These are phyloP conservation scores for Hydrozoanthus gracilis DNA, from an alignment of 92 coral and sea anemone species.

Conservation along the genomic window DNA sequence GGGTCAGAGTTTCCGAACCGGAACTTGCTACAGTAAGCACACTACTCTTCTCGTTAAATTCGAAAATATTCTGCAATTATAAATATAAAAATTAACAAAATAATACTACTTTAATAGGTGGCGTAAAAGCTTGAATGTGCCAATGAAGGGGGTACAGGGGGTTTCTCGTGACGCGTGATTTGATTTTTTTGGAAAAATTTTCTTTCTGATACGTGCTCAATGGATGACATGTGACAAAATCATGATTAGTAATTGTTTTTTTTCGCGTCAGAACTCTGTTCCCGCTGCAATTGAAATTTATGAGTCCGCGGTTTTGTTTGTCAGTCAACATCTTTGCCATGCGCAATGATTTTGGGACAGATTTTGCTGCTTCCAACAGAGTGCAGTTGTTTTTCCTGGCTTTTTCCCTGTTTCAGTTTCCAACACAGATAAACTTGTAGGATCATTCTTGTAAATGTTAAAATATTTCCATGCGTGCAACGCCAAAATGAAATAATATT, in stretches of 20 bases:
- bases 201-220: too few relatives aligned
- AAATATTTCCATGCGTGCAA: neutral
- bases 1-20: too few relatives aligned
- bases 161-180: too few relatives aligned
- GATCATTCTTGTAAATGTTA: neutral
- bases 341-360: slow-evolving; percentile 17
- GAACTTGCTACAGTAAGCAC: too few relatives aligned
- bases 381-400: neutral
- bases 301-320: neutral
- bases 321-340: neutral
- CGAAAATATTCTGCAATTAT: too few relatives aligned
- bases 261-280: too few relatives aligned
- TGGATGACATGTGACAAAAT: neutral
- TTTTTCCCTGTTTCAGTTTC: neutral
- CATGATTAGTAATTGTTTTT: neutral
- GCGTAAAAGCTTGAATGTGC: too few relatives aligned
- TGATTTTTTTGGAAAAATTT: too few relatives aligned
- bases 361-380: neutral
- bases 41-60: too few relatives aligned
- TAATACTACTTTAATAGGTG: too few relatives aligned
- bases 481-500: slow-evolving; percentile 11
- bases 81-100: too few relatives aligned
- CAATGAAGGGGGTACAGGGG: too few relatives aligned
- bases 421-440: neutral
- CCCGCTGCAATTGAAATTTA: neutral